These are phyloP conservation scores for Acanthiza pusilla DNA, from an alignment of 2,797 vertebrate genomes.

Conservation along the genomic window DNA sequence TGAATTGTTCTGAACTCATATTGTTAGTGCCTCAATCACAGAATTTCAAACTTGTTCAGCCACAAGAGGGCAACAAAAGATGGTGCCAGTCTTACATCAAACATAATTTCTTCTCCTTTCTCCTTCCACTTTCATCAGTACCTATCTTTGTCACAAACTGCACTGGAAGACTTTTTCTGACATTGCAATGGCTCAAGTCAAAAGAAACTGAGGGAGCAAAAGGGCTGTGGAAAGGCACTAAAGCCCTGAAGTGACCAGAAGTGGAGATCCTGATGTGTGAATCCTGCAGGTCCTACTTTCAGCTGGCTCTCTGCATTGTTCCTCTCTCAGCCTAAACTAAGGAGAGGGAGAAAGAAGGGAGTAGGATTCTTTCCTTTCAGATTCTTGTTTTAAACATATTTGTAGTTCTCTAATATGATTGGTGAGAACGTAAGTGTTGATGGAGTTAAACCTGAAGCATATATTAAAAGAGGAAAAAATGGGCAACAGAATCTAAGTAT, in stretches of 20 bases:
- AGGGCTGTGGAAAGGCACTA: not conserved
- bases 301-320: not conserved
- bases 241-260: not conserved
- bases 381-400: not conserved
- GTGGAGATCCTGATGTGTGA: not conserved
- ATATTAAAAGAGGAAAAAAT: not conserved
- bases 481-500: not conserved
- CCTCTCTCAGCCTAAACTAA: not conserved
- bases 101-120: not conserved
- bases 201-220: not conserved
- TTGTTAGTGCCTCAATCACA: not conserved
- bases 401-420: not conserved
- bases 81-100: not conserved
- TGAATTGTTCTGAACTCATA: not conserved
- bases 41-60: not conserved
- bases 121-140: not conserved
- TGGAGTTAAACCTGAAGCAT: not conserved
- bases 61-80: not conserved
- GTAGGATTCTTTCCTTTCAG: not conserved
- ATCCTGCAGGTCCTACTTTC: not conserved
- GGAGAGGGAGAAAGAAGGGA: not conserved
- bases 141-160: not conserved
- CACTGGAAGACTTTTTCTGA: not conserved
- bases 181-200: not conserved
- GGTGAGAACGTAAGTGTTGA: not conserved